A percentile compares a stretch with the other conserved stretches of the same genome.
These are phyloP conservation scores for Microcebus lehilahytsara DNA, from an alignment of 2,113 vertebrate genomes.

Conservation along the genomic window DNA sequence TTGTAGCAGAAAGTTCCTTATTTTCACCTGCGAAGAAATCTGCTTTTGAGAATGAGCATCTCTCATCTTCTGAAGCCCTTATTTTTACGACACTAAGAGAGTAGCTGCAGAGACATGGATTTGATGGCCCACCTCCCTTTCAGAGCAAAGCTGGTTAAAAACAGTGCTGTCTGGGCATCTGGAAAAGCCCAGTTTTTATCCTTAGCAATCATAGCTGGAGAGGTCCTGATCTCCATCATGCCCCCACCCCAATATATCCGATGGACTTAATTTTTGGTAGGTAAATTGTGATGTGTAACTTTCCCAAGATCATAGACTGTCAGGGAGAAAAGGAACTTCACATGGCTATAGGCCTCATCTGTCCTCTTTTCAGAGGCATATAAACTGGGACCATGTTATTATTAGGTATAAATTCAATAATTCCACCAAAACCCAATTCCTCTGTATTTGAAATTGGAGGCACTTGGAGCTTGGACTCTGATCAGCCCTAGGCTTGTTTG, in stretches of 20 bases:
- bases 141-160: neutral
- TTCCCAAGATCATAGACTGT: neutral
- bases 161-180: neutral
- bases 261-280: neutral
- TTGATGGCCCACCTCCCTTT: neutral
- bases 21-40: neutral
- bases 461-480: neutral
- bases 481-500: neutral
- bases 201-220: neutral
- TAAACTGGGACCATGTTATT: neutral
- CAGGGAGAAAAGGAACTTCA: neutral
- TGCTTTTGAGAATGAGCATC: neutral
- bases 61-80: neutral
- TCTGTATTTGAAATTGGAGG: neutral
- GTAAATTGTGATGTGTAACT: neutral
- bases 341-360: neutral
- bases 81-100: neutral
- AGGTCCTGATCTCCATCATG: neutral
- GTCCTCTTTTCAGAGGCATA: neutral
- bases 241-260: rapidly evolving
- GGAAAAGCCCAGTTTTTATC: neutral
- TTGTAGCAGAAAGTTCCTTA: neutral
- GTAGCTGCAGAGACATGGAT: neutral
- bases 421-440: neutral
- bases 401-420: neutral